Conservation (phyloP, 2,888 invertebrate species). For the Himalopsyche kuldschensis region DNA sequence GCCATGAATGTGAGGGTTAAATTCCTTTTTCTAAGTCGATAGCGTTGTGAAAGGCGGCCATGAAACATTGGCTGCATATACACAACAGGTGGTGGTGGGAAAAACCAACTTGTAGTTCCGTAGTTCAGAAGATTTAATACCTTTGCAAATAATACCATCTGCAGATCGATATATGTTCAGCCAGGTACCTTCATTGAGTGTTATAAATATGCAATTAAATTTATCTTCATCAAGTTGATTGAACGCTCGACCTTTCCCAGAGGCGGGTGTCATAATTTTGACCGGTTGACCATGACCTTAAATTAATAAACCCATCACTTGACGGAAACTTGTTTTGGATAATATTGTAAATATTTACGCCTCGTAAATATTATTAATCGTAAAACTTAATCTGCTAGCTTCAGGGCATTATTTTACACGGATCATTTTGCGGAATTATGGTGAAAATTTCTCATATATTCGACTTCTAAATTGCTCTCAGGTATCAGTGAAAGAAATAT, state of each 20-base stretch:
- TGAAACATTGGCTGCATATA: too few relatives aligned
- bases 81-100: too few relatives aligned
- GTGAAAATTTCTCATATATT: too few relatives aligned
- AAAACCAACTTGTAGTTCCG: too few relatives aligned
- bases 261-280: not conserved
- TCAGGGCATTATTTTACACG: not conserved
- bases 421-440: not conserved
- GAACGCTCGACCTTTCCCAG: not conserved
- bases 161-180: not conserved
- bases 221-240: not conserved
- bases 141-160: not conserved
- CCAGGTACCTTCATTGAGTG: not conserved
- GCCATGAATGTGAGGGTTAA: too few relatives aligned
- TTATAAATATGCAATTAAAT: not conserved
- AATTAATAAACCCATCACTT: not conserved
- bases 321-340: not conserved
- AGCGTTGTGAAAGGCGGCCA: too few relatives aligned
- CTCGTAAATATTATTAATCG: not conserved
- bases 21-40: too few relatives aligned
- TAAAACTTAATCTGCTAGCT: not conserved
- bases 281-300: not conserved
- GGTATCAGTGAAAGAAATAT: too few relatives aligned
- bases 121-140: too few relatives aligned
- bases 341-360: not conserved
- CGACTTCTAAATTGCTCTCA: too few relatives aligned